Conservation (phyloP, 2,113 vertebrate species). For the Falcunculus frontatus region DNA sequence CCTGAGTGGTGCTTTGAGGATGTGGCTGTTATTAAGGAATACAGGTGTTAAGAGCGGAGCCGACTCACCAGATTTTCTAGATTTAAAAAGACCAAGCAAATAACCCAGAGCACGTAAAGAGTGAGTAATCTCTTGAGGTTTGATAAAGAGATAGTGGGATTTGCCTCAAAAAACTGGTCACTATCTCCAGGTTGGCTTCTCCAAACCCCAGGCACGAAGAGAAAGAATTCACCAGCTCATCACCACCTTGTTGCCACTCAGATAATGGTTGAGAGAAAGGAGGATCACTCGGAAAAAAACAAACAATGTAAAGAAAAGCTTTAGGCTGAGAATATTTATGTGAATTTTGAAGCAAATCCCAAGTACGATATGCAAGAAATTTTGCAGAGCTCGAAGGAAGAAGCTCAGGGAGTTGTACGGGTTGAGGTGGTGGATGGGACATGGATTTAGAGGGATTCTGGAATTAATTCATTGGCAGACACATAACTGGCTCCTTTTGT, state of each 20-base stretch:
- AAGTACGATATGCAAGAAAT: rapidly evolving
- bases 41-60: rapidly evolving
- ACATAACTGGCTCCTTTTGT: background rate
- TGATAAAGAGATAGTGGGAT: background rate
- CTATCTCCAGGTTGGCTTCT: background rate
- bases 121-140: rapidly evolving
- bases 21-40: rapidly evolving
- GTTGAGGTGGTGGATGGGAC: too few relatives aligned
- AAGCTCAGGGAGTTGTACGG: background rate
- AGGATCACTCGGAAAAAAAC: background rate
- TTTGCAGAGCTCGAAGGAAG: background rate
- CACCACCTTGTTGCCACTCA: background rate
- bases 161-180: background rate
- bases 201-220: rapidly evolving
- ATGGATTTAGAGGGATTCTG: background rate
- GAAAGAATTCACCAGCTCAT: background rate
- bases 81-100: background rate
- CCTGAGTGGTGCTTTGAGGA: rapidly evolving
- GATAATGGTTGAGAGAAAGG: background rate
- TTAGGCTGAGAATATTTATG: background rate
- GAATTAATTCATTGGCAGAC: background rate
- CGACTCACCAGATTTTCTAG: rapidly evolving
- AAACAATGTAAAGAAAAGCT: background rate
- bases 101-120: rapidly evolving
- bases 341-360: background rate